Evolutionary conservation across 2,113 vertebrate species (phyloP).

Genomic region (Cyphomyrus plagiostoma): DNA sequence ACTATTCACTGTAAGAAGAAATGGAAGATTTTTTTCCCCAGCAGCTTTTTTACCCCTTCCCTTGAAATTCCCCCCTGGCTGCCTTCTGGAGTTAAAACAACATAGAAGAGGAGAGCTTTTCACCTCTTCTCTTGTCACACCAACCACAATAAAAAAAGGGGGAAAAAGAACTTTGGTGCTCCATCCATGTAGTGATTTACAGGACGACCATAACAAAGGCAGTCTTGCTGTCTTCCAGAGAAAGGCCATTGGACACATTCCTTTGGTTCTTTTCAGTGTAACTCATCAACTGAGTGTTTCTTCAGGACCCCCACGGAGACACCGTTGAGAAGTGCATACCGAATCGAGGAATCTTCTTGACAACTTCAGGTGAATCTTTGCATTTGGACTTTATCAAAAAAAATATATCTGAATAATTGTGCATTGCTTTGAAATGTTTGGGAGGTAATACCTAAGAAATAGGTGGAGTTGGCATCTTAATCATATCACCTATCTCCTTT

Average conservation of each 20-base stretch:
- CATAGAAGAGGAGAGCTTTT: conserved; percentile 10
- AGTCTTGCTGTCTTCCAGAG: conserved; percentile 64
- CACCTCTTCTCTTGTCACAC: conserved; percentile 17
- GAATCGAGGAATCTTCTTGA: conserved; percentile 52
- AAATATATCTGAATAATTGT: neutral
- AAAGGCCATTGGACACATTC: conserved; percentile 78
- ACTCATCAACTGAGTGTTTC: conserved; percentile 97
- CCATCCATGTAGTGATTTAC: conserved; percentile 63
- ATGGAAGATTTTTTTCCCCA: conserved; percentile 40
- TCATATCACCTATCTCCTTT: conserved; percentile 12
- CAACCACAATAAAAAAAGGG: conserved; percentile 25
- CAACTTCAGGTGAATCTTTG: conserved; percentile 65
- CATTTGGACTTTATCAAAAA: neutral
- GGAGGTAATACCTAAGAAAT: neutral
- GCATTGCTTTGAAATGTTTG: neutral
- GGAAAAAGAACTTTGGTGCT: conserved; percentile 42
- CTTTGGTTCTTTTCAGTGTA: conserved; percentile 76
- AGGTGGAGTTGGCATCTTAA: neutral
- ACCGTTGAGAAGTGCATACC: conserved; percentile 68
- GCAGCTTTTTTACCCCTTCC: conserved; percentile 28
- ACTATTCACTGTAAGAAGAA: conserved; percentile 30
- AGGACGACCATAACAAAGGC: conserved; percentile 66
- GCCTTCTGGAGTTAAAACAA: conserved; percentile 54
- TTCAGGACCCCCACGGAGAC: conserved; percentile 83
- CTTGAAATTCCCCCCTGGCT: conserved; percentile 48